A percentile compares a stretch with the other conserved stretches of the same genome.
Evolutionary conservation across 2,113 vertebrate species (phyloP).

Genomic region (Bombycilla garrulus): DNA sequence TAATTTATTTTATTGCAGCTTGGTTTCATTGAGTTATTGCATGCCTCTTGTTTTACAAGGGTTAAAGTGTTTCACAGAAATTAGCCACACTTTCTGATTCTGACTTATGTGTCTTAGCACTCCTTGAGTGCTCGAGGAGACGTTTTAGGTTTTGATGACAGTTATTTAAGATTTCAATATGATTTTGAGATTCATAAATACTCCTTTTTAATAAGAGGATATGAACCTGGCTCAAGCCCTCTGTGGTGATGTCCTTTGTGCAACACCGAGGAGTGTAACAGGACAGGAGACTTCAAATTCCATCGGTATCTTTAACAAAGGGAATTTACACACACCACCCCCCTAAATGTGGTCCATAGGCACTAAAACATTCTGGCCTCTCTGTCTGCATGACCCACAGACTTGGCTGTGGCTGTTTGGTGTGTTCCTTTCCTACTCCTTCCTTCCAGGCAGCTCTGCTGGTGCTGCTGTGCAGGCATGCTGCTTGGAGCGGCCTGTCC

Average conservation of each 20-base stretch:
- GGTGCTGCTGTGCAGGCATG: not conserved
- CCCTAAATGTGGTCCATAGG: not conserved
- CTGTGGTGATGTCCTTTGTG: not conserved
- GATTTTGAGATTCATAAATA: not conserved
- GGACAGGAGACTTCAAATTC: not conserved
- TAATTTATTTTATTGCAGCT: not conserved
- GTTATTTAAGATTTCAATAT: not conserved
- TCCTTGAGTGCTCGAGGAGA: not conserved
- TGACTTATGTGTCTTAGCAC: not conserved
- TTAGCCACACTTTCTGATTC: not conserved
- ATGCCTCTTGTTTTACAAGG: not conserved
- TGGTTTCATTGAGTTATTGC: not conserved
- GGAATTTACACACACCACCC: not conserved
- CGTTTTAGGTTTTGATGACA: not conserved
- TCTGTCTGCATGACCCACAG: not conserved
- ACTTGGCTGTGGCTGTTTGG: not conserved
- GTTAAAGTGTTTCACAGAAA: not conserved
- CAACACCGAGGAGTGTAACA: not conserved
- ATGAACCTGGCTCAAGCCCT: not conserved
- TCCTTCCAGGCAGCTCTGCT: not conserved
- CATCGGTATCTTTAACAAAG: not conserved
- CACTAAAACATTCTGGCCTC: not conserved
- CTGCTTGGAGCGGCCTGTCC: fast-evolving
- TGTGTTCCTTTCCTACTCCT: not conserved
- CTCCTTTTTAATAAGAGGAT: not conserved